A percentile compares a stretch with the other conserved stretches of the same genome.
These are phyloP conservation scores for Psephotus haematonotus DNA, from an alignment of 2,113 vertebrate genomes.

Conservation along the genomic window DNA sequence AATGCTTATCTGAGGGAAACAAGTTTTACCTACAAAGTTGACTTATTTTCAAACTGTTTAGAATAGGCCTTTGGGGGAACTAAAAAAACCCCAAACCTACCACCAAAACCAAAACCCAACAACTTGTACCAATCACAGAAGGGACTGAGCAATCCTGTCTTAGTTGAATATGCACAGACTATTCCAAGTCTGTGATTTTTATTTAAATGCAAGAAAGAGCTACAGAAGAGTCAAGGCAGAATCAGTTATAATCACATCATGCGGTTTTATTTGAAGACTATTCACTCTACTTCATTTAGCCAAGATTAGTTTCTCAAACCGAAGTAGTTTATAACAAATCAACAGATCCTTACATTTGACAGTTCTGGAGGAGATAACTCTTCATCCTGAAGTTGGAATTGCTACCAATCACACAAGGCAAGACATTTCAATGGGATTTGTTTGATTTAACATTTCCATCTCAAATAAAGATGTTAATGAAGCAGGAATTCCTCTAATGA, in stretches of 20 bases:
- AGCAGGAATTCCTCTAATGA: not conserved
- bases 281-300: not conserved
- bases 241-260: not conserved
- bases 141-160: not conserved
- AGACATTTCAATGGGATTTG: not conserved
- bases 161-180: rapidly evolving
- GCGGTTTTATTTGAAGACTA: not conserved
- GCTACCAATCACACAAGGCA: not conserved
- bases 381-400: not conserved
- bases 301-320: not conserved
- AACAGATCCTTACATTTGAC: not conserved
- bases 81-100: not conserved
- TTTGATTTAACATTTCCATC: not conserved
- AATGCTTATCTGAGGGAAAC: not conserved
- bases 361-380: not conserved
- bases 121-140: not conserved
- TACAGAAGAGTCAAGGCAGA: not conserved
- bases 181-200: not conserved
- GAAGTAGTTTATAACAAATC: not conserved
- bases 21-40: not conserved
- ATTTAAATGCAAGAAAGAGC: not conserved
- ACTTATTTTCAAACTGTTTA: not conserved
- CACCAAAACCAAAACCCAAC: not conserved
- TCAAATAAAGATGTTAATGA: not conserved
- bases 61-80: not conserved